phyloP scores from a whole-genome alignment of 1,140 invertebrate genomes.

The Paraescarpia echinospica region DNA sequence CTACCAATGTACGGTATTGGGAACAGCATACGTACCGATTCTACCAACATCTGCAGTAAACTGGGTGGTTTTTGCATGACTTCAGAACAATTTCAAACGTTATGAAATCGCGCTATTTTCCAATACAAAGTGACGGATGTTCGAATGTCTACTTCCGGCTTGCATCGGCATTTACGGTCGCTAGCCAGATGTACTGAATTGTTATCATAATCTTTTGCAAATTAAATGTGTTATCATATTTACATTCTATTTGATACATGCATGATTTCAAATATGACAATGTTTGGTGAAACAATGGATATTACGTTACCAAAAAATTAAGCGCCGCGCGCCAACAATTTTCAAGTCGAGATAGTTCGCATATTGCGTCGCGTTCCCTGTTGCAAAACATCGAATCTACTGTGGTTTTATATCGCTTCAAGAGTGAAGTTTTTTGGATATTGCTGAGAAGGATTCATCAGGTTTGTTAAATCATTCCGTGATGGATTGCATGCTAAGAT shows the following conservation, averaged over 20 bases:
- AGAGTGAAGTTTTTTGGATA: no score
- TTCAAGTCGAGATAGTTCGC: neutral
- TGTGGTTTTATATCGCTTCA: no score
- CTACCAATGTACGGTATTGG: no score
- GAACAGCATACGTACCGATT: no score
- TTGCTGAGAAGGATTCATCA: neutral
- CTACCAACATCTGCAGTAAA: neutral
- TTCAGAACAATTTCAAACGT: neutral
- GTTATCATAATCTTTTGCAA: neutral
- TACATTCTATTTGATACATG: neutral
- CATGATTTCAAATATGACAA: neutral
- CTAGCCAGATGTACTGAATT: neutral
- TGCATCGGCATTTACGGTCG: neutral
- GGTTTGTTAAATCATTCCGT: neutral
- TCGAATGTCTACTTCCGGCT: neutral
- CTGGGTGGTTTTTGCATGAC: neutral
- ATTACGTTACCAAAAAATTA: neutral
- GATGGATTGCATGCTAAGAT: no score
- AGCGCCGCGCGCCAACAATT: neutral
- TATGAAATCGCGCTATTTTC: neutral
- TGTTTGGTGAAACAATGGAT: neutral
- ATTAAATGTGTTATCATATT: neutral
- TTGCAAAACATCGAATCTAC: neutral
- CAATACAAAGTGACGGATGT: neutral
- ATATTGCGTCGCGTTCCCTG: neutral